phyloP scores from a whole-genome alignment of 2,888 invertebrate genomes.

The Ophion obscuratus region DNA sequence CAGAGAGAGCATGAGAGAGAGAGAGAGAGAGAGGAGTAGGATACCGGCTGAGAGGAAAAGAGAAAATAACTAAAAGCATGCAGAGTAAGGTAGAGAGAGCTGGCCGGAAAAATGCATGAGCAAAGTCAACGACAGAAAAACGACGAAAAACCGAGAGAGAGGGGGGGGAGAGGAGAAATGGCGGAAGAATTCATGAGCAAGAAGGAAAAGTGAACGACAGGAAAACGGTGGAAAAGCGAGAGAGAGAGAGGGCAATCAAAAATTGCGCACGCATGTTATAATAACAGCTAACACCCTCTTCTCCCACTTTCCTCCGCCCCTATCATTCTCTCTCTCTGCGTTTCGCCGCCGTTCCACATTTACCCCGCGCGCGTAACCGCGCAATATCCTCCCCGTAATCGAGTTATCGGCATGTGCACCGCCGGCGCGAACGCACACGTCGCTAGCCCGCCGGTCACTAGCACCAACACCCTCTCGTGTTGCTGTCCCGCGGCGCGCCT shows the following conservation, averaged over 20 bases:
- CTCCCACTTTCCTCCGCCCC: too few species aligned
- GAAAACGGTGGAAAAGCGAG: background rate
- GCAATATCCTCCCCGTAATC: conserved; percentile 56
- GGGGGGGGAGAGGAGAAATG: background rate
- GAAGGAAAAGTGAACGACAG: background rate
- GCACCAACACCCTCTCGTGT: conserved; percentile 32
- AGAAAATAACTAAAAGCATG: background rate
- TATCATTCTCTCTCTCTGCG: conserved; percentile 50
- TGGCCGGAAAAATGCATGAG: too few species aligned
- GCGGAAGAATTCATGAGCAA: background rate
- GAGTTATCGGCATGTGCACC: conserved; percentile 62
- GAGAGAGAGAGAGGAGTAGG: background rate
- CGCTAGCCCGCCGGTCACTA: conserved; percentile 5
- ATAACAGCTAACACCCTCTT: too few species aligned
- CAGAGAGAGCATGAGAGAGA: background rate
- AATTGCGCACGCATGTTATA: background rate
- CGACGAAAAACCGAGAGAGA: background rate
- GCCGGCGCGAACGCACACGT: conserved; percentile 8
- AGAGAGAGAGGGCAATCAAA: conserved; percentile 3
- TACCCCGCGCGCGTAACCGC: background rate
- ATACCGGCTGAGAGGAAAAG: background rate
- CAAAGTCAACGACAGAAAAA: too few species aligned
- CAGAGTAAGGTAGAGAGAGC: background rate
- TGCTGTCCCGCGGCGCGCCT: conserved; percentile 25
- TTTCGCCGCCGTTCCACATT: conserved; percentile 14